Conservation (phyloP, 2,888 invertebrate species). For the Polyommatus iphigenia region DNA sequence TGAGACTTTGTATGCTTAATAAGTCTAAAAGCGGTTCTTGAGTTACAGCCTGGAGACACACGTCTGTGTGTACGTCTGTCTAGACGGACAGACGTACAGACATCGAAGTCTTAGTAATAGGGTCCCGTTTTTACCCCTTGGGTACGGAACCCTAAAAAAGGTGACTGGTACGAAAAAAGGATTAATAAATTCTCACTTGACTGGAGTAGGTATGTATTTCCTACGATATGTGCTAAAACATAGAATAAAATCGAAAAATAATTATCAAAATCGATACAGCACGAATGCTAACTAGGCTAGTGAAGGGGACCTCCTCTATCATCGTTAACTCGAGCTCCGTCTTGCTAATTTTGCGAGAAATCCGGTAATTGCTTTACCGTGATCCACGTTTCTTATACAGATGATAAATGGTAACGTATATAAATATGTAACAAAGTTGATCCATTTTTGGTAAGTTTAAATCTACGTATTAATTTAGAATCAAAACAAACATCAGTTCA, state of each 20-base stretch:
- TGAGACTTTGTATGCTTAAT: too few species aligned
- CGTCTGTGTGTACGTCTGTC: too few species aligned
- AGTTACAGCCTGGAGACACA: too few species aligned
- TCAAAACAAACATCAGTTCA: not conserved
- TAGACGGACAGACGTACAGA: too few species aligned
- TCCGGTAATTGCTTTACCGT: slow-evolving; percentile 22
- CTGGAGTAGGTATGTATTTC: too few species aligned
- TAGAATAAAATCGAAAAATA: not conserved
- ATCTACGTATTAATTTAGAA: not conserved
- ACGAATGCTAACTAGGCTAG: slow-evolving; percentile 16
- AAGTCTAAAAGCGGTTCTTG: too few species aligned
- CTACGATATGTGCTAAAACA: too few species aligned
- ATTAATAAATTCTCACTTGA: too few species aligned
- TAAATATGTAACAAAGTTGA: slow-evolving; percentile 3
- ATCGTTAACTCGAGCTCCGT: slow-evolving; percentile 9
- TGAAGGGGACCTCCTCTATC: slow-evolving; percentile 28
- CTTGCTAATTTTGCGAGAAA: slow-evolving; percentile 29
- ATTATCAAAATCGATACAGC: slow-evolving; percentile 1
- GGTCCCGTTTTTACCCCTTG: too few species aligned
- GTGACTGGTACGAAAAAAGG: too few species aligned
- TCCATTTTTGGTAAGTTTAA: not conserved
- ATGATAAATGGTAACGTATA: slow-evolving; percentile 5
- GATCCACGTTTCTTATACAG: slow-evolving; percentile 23
- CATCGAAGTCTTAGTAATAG: too few species aligned
- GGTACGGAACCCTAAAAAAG: too few species aligned